These are phyloP conservation scores for Pseudolaguvia tuberculata DNA, from an alignment of 2,113 vertebrate genomes.

Conservation along the genomic window DNA sequence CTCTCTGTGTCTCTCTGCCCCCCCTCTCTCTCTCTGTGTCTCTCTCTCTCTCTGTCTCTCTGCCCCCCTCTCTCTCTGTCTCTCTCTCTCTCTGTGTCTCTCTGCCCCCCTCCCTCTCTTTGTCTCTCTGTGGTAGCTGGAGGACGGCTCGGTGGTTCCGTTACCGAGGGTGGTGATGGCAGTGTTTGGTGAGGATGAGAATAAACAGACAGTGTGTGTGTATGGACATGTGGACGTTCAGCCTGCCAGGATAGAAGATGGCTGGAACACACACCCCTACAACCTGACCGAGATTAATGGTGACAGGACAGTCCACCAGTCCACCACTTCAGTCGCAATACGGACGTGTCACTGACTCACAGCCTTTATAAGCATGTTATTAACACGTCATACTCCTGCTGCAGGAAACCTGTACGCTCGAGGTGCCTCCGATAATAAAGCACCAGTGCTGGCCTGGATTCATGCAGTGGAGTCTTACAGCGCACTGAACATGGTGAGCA, in stretches of 20 bases:
- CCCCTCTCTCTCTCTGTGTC: too few relatives aligned
- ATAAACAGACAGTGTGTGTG: conserved; percentile 78
- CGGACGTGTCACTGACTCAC: background rate
- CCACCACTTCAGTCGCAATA: background rate
- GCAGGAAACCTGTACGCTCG: conserved; percentile 75
- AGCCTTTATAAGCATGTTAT: background rate
- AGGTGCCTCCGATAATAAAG: conserved; percentile 79
- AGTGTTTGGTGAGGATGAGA: conserved; percentile 71
- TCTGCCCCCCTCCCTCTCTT: background rate
- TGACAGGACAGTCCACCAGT: conserved; percentile 69
- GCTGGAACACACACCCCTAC: conserved; percentile 82
- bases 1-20: too few relatives aligned
- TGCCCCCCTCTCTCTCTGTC: too few relatives aligned
- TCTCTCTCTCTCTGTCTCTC: too few relatives aligned
- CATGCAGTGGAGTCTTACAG: conserved; percentile 72
- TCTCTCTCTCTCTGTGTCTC: too few relatives aligned
- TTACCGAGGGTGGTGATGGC: conserved; percentile 80
- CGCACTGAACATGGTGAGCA: conserved; percentile 63
- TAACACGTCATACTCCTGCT: background rate
- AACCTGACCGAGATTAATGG: conserved; percentile 78
- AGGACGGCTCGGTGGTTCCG: conserved; percentile 65
- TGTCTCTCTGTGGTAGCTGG: conserved; percentile 61
- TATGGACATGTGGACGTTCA: conserved; percentile 90
- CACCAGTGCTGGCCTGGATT: conserved; percentile 75
- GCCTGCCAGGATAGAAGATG: conserved; percentile 78